Conservation (phyloP, 2,113 vertebrate genomes). For the Vulpes vulpes region DNA sequence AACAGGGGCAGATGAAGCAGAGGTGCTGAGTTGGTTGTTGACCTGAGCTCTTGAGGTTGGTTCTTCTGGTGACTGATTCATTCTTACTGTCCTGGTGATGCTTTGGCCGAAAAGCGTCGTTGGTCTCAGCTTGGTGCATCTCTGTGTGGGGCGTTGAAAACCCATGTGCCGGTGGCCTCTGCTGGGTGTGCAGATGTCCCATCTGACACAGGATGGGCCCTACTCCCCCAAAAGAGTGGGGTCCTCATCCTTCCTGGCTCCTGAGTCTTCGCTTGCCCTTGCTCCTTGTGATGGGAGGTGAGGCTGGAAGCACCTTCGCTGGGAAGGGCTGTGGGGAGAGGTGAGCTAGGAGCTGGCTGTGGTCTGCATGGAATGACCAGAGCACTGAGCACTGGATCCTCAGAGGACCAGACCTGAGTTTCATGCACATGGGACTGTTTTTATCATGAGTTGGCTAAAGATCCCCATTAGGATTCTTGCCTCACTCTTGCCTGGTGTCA, state of each 20-base stretch:
- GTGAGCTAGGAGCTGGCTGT: neutral
- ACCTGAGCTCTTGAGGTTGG: neutral
- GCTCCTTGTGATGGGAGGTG: neutral
- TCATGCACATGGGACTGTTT: neutral
- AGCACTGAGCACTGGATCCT: neutral
- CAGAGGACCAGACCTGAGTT: neutral
- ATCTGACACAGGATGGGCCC: neutral
- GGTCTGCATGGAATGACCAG: neutral
- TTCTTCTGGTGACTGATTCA: neutral
- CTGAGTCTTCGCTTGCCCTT: neutral
- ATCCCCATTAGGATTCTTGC: neutral
- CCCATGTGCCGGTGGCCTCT: accelerated
- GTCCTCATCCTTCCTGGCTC: neutral
- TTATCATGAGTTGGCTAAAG: neutral
- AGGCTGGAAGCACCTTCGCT: neutral
- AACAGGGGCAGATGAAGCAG: no score
- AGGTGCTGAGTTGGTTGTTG: neutral
- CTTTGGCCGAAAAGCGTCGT: neutral
- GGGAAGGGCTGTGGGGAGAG: no score
- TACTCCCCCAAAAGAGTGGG: neutral
- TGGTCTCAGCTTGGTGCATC: neutral
- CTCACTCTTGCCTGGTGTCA: neutral
- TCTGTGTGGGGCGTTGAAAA: neutral
- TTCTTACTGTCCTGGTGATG: neutral
- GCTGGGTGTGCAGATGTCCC: neutral